Evolutionary conservation across 2,113 vertebrate species (phyloP).

Genomic region (Oxyura jamaicensis): DNA sequence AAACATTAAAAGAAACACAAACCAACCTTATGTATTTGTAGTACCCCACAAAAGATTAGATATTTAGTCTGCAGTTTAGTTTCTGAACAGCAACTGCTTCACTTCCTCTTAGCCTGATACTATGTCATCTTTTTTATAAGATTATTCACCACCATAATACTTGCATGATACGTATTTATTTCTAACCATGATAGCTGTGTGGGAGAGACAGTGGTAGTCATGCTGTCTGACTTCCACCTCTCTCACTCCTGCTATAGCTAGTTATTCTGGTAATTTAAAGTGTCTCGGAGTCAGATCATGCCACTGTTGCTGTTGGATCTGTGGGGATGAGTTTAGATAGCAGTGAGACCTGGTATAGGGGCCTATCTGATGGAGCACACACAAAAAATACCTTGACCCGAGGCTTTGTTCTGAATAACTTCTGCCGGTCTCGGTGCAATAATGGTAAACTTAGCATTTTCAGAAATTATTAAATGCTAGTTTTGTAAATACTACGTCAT

Average conservation of each 20-base stretch:
- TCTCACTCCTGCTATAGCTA: background rate
- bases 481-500: background rate
- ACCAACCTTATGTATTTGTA: background rate
- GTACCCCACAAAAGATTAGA: background rate
- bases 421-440: background rate
- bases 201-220: background rate
- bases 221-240: background rate
- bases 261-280: background rate
- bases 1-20: background rate
- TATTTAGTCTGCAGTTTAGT: background rate
- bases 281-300: background rate
- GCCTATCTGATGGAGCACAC: background rate
- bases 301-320: background rate
- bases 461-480: background rate
- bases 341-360: background rate
- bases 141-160: background rate
- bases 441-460: background rate
- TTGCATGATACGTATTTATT: background rate
- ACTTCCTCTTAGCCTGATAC: background rate
- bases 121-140: background rate
- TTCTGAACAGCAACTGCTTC: constrained; percentile 4
- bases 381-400: background rate
- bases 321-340: background rate
- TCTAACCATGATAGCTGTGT: background rate
- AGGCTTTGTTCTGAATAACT: background rate